A percentile compares a stretch with the other conserved stretches of the same genome.
Conservation (phyloP, 2,888 invertebrate species). For the Chymomyza caudatula region DNA sequence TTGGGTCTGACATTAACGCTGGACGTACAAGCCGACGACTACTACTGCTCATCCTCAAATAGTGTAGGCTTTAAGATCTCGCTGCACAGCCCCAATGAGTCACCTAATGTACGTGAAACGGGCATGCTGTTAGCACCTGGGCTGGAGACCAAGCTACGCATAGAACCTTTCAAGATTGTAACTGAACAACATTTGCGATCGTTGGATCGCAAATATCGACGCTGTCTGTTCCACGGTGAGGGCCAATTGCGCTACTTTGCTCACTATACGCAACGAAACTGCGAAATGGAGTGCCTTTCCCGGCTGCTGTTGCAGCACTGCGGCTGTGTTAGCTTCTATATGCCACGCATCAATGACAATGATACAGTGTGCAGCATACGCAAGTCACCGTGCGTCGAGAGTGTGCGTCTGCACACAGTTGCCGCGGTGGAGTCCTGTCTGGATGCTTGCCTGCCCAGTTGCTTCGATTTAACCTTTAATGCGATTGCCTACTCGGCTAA, state of each 20-base stretch:
- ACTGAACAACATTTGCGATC: slow-evolving; percentile 56
- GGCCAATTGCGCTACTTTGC: slow-evolving; percentile 82
- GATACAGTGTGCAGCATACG: slow-evolving; percentile 85
- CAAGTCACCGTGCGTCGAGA: slow-evolving; percentile 81
- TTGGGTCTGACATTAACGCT: slow-evolving; percentile 85
- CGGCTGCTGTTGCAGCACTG: slow-evolving; percentile 80
- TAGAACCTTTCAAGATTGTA: slow-evolving; percentile 65
- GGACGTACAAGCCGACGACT: slow-evolving; percentile 85
- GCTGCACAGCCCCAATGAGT: slow-evolving; percentile 73
- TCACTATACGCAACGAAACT: slow-evolving; percentile 88
- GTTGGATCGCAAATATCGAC: slow-evolving; percentile 76
- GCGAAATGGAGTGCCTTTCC: slow-evolving; percentile 88
- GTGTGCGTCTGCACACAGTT: slow-evolving; percentile 50
- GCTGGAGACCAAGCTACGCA: slow-evolving; percentile 69
- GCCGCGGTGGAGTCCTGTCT: slow-evolving; percentile 52
- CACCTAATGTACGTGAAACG: slow-evolving; percentile 70
- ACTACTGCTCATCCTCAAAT: slow-evolving; percentile 88
- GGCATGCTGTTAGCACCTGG: slow-evolving; percentile 69
- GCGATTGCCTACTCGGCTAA: slow-evolving; percentile 81
- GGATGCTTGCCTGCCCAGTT: slow-evolving; percentile 83
- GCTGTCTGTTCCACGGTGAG: slow-evolving; percentile 86
- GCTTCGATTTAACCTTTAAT: slow-evolving; percentile 85
- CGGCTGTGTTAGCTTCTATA: slow-evolving; percentile 71
- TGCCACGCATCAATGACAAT: slow-evolving; percentile 82
- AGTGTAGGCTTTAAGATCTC: slow-evolving; percentile 78